Conservation (phyloP, 1,140 invertebrate genomes). For the Temnothorax nylanderi region DNA sequence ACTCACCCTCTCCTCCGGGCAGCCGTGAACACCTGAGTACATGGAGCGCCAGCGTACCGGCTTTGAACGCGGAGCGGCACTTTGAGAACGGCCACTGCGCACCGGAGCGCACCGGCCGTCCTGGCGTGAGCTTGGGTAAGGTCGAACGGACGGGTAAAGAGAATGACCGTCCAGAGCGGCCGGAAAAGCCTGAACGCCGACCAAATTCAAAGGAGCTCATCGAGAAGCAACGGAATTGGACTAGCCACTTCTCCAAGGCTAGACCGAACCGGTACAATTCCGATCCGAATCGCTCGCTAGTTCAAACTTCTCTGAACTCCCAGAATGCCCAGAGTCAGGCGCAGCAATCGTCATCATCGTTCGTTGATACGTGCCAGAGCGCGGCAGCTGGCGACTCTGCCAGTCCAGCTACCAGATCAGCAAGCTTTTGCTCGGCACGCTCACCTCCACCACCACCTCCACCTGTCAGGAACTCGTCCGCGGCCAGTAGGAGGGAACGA, state of each 20-base stretch:
- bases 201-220: conserved; percentile 94
- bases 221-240: conserved; percentile 96
- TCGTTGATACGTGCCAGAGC: conserved; percentile 36
- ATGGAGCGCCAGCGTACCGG: conserved; percentile 83
- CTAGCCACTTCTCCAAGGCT: conserved; percentile 94
- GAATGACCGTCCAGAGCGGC: conserved; percentile 88
- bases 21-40: conserved; percentile 81
- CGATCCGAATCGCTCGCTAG: conserved; percentile 87
- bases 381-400: conserved; percentile 51
- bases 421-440: conserved; percentile 80
- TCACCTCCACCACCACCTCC: conserved; percentile 80
- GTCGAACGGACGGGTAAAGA: conserved; percentile 80
- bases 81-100: conserved; percentile 81
- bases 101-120: conserved; percentile 67
- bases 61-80: conserved; percentile 83
- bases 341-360: conserved; percentile 40
- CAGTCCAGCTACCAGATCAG: conserved; percentile 79
- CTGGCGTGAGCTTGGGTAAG: conserved; percentile 68
- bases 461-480: conserved; percentile 79
- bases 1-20: conserved; percentile 83
- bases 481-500: conserved; percentile 74
- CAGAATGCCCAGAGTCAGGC: conserved; percentile 75
- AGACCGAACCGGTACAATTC: conserved; percentile 88
- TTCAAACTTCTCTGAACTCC: conserved; percentile 80
- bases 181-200: conserved; percentile 93